A percentile compares a stretch with the other conserved stretches of the same genome.
Conservation (phyloP, 2,888 invertebrate genomes). For the Hemaris fuciformis region DNA sequence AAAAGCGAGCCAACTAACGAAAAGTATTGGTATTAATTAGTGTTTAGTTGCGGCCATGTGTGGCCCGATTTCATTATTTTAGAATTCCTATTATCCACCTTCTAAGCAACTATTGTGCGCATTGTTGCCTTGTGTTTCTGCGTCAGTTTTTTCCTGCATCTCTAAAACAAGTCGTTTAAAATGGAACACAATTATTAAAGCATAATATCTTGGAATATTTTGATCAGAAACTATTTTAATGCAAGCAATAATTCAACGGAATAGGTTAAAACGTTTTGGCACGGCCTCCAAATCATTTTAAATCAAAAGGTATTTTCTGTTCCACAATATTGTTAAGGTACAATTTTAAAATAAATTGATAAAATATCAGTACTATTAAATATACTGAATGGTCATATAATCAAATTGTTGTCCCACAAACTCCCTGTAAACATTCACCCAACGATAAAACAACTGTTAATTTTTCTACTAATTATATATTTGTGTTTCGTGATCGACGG, state of each 20-base stretch:
- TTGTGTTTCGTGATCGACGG: neutral
- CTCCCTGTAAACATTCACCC: slow-evolving; percentile 24
- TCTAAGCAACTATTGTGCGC: neutral
- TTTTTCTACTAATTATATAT: slow-evolving; percentile 52
- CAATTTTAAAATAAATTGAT: neutral
- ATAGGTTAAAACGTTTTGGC: neutral
- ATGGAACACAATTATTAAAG: neutral
- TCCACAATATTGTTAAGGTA: neutral
- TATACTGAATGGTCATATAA: neutral
- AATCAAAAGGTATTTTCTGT: neutral
- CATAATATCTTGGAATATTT: neutral
- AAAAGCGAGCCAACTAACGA: slow-evolving; percentile 30
- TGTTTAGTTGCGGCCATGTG: slow-evolving; percentile 31
- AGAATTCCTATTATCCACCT: neutral
- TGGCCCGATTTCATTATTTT: slow-evolving; percentile 27
- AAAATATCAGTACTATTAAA: neutral
- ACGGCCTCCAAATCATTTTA: slow-evolving; percentile 6
- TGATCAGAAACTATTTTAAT: neutral
- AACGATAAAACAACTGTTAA: slow-evolving; percentile 49
- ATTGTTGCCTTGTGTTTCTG: neutral
- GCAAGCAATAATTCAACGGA: neutral
- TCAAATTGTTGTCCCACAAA: slow-evolving; percentile 3
- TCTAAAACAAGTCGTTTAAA: neutral
- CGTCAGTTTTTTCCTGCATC: neutral
- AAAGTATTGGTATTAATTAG: slow-evolving; percentile 30